Conservation (phyloP, 2,888 invertebrate genomes). For the Melinopterus prodromus region DNA sequence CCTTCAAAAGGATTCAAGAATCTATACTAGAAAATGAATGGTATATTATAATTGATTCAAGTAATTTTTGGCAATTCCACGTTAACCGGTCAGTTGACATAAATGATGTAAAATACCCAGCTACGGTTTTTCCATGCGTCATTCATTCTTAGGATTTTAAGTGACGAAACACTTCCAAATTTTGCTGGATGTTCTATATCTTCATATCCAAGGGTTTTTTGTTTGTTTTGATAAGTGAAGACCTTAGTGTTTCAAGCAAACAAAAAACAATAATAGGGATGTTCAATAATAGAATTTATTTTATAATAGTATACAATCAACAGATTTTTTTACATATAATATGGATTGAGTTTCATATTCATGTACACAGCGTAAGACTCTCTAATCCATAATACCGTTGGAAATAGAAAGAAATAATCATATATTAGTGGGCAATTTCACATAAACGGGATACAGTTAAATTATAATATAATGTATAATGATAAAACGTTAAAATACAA, state of each 20-base stretch:
- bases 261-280: neutral
- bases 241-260: neutral
- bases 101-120: too few relatives aligned
- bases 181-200: too few relatives aligned
- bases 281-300: neutral
- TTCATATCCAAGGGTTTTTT: too few relatives aligned
- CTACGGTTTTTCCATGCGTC: too few relatives aligned
- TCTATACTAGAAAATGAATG: too few relatives aligned
- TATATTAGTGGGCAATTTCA: neutral
- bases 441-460: neutral
- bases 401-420: neutral
- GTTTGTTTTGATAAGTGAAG: too few relatives aligned
- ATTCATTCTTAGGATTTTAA: too few relatives aligned
- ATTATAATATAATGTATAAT: neutral
- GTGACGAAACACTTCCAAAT: too few relatives aligned
- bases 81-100: too few relatives aligned
- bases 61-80: too few relatives aligned
- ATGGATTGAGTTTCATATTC: constrained; percentile 4
- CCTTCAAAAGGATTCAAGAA: too few relatives aligned
- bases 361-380: neutral
- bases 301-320: constrained; percentile 1
- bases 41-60: too few relatives aligned
- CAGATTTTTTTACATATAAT: constrained; percentile 4
- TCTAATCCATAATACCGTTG: neutral
- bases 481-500: neutral